Evolutionary conservation across 1,140 invertebrate genomes (phyloP).

Genomic region (Campoletis sonorensis): DNA sequence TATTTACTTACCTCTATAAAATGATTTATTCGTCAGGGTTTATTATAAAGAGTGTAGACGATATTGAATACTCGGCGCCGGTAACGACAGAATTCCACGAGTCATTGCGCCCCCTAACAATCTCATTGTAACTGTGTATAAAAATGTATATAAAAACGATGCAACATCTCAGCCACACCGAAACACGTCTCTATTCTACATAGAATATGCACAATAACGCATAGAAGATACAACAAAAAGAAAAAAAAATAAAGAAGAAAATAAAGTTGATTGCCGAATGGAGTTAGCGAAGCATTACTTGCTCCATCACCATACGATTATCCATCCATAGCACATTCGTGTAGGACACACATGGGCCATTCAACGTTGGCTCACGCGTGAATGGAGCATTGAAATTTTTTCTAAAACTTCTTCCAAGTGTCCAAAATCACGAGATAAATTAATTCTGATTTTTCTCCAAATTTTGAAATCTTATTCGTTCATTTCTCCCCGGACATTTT

Average conservation of each 20-base stretch:
- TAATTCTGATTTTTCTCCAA: background rate
- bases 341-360: background rate
- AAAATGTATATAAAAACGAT: background rate
- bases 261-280: constrained; percentile 18
- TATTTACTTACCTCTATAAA: background rate
- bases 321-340: background rate
- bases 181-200: constrained; percentile 14
- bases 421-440: background rate
- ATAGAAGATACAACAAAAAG: background rate
- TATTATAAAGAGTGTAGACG: background rate
- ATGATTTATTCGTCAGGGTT: background rate
- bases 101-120: constrained; percentile 35
- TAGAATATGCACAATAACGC: constrained; percentile 2
- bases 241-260: background rate
- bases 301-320: constrained; percentile 65
- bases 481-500: background rate
- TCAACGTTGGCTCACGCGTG: background rate
- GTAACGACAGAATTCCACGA: constrained; percentile 36
- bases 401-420: background rate
- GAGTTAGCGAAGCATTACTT: constrained; percentile 65
- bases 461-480: background rate
- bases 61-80: constrained; percentile 42
- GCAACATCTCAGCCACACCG: constrained; percentile 1
- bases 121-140: constrained; percentile 19
- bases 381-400: background rate